Evolutionary conservation across 2,797 vertebrate genomes (phyloP), one percentile per base, ranked within the genome.

Genomic region (Tragelaphus eurycerus): DNA sequence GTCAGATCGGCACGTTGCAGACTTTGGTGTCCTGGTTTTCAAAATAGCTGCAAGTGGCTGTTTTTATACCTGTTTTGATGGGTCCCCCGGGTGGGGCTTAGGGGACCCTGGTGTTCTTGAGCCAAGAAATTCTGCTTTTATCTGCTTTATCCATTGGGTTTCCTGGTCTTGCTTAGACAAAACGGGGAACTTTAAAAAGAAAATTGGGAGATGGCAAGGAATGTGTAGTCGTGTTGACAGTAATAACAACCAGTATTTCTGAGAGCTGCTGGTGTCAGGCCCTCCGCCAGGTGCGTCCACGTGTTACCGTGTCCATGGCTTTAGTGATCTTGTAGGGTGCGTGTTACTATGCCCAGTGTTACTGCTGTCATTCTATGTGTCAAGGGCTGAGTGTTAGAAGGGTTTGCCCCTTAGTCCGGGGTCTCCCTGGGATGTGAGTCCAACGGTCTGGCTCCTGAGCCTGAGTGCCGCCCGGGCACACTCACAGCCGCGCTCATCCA

Each of bases 401-500:
- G 2, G 4, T 19, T 54, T 21, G 7, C 16, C 59, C 1, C 13
- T 21, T 31, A 7, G n/a, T 14, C 31, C 55, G 8, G 46, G 29
- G 13, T 38, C 83, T 62, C 7, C 57, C 60, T 43, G 25, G 54
- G 60, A 15, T 50, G 10, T 50, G 52, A 86, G 14, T 14, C 52
- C 29, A 15, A 3, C 13, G 9, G 4, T 7, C 59, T 38, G 43
- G 50, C 34, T 46, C 10, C 81, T 54, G 87, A 74, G 48, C 10
- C 7, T 17, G 5, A 74, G 16, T 16, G 29, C 25, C 4, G 0
- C 21, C 52, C 3, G 16, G 6, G 3, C 8, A 16, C 54, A 29
- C 16, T 60, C 10, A 11, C 1, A 27, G n/a, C 57, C 46, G 2
- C 8, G 2, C 13, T 4, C 1, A 6, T 4, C 23, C 15, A 5